A percentile compares a stretch with the other conserved stretches of the same genome.
Evolutionary conservation across 2,888 invertebrate species (phyloP).

Genomic region (Megaustenia siamemsis): DNA sequence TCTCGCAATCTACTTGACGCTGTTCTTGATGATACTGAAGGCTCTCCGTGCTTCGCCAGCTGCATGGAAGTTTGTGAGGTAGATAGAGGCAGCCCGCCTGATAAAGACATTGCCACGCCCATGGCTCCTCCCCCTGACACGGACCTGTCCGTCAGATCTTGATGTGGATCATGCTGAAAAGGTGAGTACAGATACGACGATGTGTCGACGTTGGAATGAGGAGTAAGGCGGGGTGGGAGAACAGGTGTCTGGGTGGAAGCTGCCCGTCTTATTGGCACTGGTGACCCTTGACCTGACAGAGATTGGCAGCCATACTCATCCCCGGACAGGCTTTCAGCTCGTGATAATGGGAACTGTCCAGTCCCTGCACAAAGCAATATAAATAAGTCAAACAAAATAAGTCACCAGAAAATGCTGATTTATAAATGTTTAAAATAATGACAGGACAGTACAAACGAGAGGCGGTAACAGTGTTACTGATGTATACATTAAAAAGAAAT

Average conservation of each 20-base stretch:
- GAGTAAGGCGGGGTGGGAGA: slow-evolving; percentile 63
- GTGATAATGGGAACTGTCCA: slow-evolving; percentile 53
- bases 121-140: slow-evolving; percentile 15
- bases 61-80: slow-evolving; percentile 63
- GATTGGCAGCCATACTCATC: slow-evolving; percentile 57
- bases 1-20: slow-evolving; percentile 71
- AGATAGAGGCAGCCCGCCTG: slow-evolving; percentile 61
- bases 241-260: slow-evolving; percentile 71
- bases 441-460: background rate
- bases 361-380: slow-evolving; percentile 56
- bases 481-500: too few relatives aligned
- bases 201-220: slow-evolving; percentile 57
- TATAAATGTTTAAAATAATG: too few relatives aligned
- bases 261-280: slow-evolving; percentile 66
- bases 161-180: slow-evolving; percentile 56
- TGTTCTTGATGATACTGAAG: slow-evolving; percentile 42
- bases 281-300: slow-evolving; percentile 61
- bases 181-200: slow-evolving; percentile 54
- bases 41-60: slow-evolving; percentile 50
- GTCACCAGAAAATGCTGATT: too few relatives aligned
- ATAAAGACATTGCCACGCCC: slow-evolving; percentile 40
- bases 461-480: background rate
- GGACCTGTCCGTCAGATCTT: slow-evolving; percentile 25
- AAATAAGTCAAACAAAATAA: background rate
- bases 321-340: slow-evolving; percentile 54